These are phyloP conservation scores for Xiphias gladius DNA, from an alignment of 2,113 vertebrate species.

Conservation along the genomic window DNA sequence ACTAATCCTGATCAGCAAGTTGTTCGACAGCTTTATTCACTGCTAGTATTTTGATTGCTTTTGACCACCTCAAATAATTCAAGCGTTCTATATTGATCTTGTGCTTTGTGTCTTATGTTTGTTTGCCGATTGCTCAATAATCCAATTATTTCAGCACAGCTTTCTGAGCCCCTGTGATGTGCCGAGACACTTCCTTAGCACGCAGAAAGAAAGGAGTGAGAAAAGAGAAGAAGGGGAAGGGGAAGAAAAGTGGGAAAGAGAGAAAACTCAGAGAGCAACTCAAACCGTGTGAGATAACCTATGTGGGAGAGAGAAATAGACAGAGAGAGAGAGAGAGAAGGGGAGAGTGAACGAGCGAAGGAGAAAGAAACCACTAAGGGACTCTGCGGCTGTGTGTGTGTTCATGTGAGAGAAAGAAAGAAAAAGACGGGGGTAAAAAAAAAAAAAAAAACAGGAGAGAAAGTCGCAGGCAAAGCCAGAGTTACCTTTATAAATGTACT, in stretches of 20 bases:
- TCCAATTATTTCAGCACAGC: slow-evolving; percentile 74
- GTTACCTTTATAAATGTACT: slow-evolving; percentile 71
- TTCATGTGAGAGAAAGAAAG: slow-evolving; percentile 69
- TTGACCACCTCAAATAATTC: slow-evolving; percentile 63
- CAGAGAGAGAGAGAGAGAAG: slow-evolving; percentile 26
- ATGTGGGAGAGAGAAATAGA: slow-evolving; percentile 25
- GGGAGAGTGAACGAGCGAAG: slow-evolving; percentile 53
- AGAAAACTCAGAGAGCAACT: not conserved
- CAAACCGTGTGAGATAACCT: slow-evolving; percentile 37
- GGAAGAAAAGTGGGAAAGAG: too few relatives aligned
- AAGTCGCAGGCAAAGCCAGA: slow-evolving; percentile 63
- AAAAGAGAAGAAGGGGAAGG: not conserved
- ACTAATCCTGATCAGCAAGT: slow-evolving; percentile 43
- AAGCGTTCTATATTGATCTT: slow-evolving; percentile 63
- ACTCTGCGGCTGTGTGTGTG: slow-evolving; percentile 59
- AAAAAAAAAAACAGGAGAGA: slow-evolving; percentile 26
- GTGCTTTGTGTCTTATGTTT: slow-evolving; percentile 69
- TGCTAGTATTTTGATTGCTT: slow-evolving; percentile 46
- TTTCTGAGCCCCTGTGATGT: slow-evolving; percentile 59
- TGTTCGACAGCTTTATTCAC: slow-evolving; percentile 49
- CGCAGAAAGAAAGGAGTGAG: slow-evolving; percentile 25
- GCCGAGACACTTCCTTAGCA: slow-evolving; percentile 59
- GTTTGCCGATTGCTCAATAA: slow-evolving; percentile 79
- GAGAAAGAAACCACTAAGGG: slow-evolving; percentile 63
- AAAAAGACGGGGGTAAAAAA: slow-evolving; percentile 32